These are phyloP conservation scores for Heptranchias perlo DNA, from an alignment of 2,113 vertebrate genomes.

Conservation along the genomic window DNA sequence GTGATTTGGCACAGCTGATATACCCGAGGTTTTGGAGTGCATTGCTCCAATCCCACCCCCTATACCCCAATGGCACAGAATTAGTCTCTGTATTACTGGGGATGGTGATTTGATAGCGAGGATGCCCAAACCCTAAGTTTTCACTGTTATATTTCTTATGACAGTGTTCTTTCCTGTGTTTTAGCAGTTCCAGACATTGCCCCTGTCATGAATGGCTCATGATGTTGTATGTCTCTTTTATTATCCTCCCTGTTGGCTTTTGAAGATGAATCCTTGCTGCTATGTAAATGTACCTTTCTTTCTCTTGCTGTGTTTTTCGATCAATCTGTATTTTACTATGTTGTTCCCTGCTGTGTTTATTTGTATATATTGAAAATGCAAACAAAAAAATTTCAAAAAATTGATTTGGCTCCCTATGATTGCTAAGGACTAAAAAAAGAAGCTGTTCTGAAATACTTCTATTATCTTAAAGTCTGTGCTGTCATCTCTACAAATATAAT, in stretches of 20 bases:
- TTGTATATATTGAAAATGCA: background rate
- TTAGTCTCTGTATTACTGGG: background rate
- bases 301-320: background rate
- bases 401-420: background rate
- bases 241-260: background rate
- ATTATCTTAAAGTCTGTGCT: background rate
- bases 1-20: background rate
- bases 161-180: background rate
- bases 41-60: background rate
- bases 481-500: background rate
- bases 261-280: background rate
- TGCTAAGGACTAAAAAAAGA: background rate
- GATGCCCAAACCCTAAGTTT: background rate
- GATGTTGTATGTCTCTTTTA: background rate
- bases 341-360: background rate
- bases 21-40: background rate
- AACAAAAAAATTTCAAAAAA: background rate
- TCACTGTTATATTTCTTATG: background rate
- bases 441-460: background rate
- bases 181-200: background rate
- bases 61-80: background rate
- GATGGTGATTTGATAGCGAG: background rate
- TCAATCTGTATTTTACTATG: background rate
- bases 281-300: background rate
- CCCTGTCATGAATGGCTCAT: background rate